Conservation (phyloP, 1,140 invertebrate genomes). For the Zeugodacus cucurbitae region DNA sequence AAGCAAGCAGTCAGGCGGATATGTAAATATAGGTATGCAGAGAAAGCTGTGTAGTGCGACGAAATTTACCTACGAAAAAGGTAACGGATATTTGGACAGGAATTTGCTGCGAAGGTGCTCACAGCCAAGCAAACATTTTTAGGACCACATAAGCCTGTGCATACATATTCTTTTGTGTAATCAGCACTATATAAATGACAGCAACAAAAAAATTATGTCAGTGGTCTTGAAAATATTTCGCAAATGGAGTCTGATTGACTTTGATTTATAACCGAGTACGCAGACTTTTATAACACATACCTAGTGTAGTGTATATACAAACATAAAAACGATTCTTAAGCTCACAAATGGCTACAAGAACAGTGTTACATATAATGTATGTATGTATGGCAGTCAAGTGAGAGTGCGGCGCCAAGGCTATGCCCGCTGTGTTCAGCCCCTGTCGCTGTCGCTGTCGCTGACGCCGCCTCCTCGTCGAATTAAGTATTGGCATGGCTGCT, state of each 20-base stretch:
- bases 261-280: not conserved
- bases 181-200: not conserved
- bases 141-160: too few species aligned
- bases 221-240: not conserved
- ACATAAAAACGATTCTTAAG: too few species aligned
- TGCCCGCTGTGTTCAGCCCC: not conserved
- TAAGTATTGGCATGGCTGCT: slow-evolving; percentile 8
- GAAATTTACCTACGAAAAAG: not conserved
- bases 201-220: not conserved
- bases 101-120: too few species aligned
- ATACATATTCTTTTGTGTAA: too few species aligned
- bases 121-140: too few species aligned
- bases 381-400: not conserved
- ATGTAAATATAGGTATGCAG: not conserved
- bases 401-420: not conserved
- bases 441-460: not conserved
- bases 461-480: not conserved
- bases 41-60: not conserved
- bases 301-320: not conserved
- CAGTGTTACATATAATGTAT: not conserved
- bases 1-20: not conserved
- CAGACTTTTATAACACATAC: not conserved
- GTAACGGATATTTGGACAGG: not conserved
- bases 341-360: too few species aligned
- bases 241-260: slow-evolving; percentile 29